These are phyloP conservation scores for Calephelis perditalis DNA, from an alignment of 2,888 invertebrate species.

Conservation along the genomic window DNA sequence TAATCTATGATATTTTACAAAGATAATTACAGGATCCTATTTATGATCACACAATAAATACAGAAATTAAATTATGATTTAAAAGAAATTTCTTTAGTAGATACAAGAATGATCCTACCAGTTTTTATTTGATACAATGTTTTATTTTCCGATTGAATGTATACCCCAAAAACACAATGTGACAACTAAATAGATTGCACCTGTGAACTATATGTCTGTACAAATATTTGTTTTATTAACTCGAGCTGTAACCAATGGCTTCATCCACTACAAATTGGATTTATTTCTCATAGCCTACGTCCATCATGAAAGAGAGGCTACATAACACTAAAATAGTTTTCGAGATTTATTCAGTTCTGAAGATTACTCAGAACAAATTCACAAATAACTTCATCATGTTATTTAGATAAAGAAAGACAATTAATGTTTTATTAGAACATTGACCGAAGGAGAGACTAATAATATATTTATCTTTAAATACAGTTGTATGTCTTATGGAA, in stretches of 20 bases:
- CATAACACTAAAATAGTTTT: slow-evolving; percentile 2
- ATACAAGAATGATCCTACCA: slow-evolving; percentile 1
- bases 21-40: background rate
- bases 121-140: slow-evolving; percentile 9
- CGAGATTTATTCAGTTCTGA: background rate
- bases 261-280: slow-evolving; percentile 6
- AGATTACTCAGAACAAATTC: background rate
- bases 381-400: slow-evolving; percentile 4
- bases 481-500: slow-evolving; percentile 37
- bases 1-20: background rate
- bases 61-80: slow-evolving; percentile 4
- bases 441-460: slow-evolving; percentile 14
- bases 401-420: slow-evolving; percentile 6
- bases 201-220: background rate
- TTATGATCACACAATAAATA: background rate
- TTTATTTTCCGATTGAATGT: slow-evolving; percentile 6
- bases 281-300: slow-evolving; percentile 2
- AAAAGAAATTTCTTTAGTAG: background rate
- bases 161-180: background rate
- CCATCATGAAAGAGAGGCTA: slow-evolving; percentile 4
- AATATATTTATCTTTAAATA: slow-evolving; percentile 10
- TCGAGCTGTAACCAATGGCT: background rate
- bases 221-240: slow-evolving; percentile 4
- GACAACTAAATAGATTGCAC: slow-evolving; percentile 1
- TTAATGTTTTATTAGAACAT: background rate